These are phyloP conservation scores for Macroglossus sobrinus DNA, from an alignment of 2,113 vertebrate genomes.

Conservation along the genomic window DNA sequence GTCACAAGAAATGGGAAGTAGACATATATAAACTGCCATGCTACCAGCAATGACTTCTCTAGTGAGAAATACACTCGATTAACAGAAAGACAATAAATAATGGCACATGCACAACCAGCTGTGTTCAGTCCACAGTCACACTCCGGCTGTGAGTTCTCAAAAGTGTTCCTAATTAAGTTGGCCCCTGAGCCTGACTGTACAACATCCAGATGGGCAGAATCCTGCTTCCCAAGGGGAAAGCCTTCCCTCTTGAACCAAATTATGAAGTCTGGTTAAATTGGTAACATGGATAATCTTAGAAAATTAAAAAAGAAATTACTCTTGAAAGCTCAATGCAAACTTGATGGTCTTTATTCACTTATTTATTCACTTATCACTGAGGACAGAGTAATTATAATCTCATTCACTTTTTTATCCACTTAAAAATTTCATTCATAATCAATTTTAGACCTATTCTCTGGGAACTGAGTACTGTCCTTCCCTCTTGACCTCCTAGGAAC, in stretches of 20 bases:
- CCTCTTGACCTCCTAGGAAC: background rate
- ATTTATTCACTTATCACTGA: background rate
- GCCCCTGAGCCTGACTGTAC: background rate
- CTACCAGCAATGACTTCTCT: background rate
- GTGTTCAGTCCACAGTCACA: background rate
- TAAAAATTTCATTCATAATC: background rate
- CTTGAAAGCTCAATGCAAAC: constrained; percentile 7
- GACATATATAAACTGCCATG: background rate
- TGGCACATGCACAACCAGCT: background rate
- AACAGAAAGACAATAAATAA: constrained; percentile 14
- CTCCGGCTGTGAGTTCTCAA: background rate
- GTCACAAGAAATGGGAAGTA: background rate
- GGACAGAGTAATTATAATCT: background rate
- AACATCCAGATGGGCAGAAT: background rate
- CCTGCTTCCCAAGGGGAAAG: background rate
- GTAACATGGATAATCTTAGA: background rate
- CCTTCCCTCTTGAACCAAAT: background rate
- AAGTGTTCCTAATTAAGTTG: background rate
- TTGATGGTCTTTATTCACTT: background rate
- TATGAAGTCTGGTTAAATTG: background rate
- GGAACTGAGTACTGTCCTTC: background rate
- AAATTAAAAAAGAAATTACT: constrained; percentile 30
- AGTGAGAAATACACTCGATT: background rate
- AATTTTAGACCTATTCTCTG: background rate
- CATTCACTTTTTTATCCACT: background rate